A percentile compares a stretch with the other conserved stretches of the same genome.
Conservation (phyloP, 1,140 invertebrate species). For the Lordiphosa stackelbergi region DNA sequence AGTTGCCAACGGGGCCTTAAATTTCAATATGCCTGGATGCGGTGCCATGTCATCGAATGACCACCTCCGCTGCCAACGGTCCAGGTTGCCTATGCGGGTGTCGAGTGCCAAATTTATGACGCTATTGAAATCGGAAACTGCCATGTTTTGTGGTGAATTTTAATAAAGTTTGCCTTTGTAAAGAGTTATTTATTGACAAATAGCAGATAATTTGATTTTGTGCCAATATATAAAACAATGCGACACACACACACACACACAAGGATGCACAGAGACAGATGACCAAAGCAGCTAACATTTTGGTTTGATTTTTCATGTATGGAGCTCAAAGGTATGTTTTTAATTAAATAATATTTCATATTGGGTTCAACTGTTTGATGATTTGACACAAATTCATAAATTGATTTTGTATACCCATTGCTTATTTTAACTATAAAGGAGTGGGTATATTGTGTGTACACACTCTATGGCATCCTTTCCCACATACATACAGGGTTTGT, state of each 20-base stretch:
- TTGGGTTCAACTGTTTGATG: slow-evolving; percentile 2
- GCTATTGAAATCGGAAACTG: slow-evolving; percentile 74
- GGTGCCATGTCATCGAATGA: slow-evolving; percentile 49
- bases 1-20: slow-evolving; percentile 70
- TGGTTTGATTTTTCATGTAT: slow-evolving; percentile 8
- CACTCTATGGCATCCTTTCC: no score
- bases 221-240: slow-evolving; percentile 70
- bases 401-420: no score
- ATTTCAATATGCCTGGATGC: slow-evolving; percentile 61
- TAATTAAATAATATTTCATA: slow-evolving; percentile 36
- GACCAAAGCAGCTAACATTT: slow-evolving; percentile 1
- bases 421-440: no score
- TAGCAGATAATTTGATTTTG: slow-evolving; percentile 73
- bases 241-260: slow-evolving; percentile 20
- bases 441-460: no score
- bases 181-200: slow-evolving; percentile 71
- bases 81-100: slow-evolving; percentile 35
- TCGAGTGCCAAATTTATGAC: slow-evolving; percentile 63
- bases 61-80: slow-evolving; percentile 1
- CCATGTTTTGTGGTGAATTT: slow-evolving; percentile 73
- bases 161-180: slow-evolving; percentile 71
- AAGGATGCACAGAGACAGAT: slow-evolving; percentile 2
- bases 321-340: slow-evolving; percentile 19
- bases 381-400: not conserved
- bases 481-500: no score